Evolutionary conservation across 2,113 vertebrate species (phyloP), one percentile per base, ranked within the genome.

Genomic region (Talpa occidentalis): DNA sequence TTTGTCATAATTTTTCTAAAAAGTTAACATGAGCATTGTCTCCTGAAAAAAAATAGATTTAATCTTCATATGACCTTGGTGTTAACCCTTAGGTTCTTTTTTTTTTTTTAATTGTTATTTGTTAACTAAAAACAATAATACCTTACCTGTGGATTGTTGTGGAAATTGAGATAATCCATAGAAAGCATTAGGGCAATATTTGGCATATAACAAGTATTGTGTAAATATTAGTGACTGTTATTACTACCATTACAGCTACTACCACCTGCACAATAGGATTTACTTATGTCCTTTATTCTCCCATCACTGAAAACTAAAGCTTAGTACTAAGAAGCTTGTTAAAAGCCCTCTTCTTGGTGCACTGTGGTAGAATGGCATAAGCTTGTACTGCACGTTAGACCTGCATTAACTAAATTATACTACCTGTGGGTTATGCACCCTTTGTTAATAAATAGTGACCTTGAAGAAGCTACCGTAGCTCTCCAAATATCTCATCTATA

Each of bases 41-140:
- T 76, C 80, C 37, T 89, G 44, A 92, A 66, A 70, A 70, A 40
- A 70, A 62, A 62, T 21, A 44, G 15, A 24, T 77, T 92, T 90
- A 94, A 49, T 56, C 26, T 94, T 83, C 24, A 37, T n/a, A 5
- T 82, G 37, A 66, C 44, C 54, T 94, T 72, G 62, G 73, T 28
- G 14, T 80, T 90, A 54, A 70, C 14, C 37, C 37, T 16, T 76
- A 69, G 56, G 44, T 66, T 78, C 24, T 80, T 80, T 64, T 8
- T 6, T 80, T 64, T 8, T 6, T 22, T 85, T 93, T 83, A 69
- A 52, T 69, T 52, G 17, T 17, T 4, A 47, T 74, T 60, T 74
- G 5, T 95, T 89, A 78, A 92, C 60, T 79, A 66, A 93, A 74
- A 88, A 62, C 28, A 70, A 6, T 59, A 69, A 37, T n/a, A 49